These are phyloP conservation scores for Cetoscarus ocellatus DNA, from an alignment of 2,797 vertebrate species.

Conservation along the genomic window DNA sequence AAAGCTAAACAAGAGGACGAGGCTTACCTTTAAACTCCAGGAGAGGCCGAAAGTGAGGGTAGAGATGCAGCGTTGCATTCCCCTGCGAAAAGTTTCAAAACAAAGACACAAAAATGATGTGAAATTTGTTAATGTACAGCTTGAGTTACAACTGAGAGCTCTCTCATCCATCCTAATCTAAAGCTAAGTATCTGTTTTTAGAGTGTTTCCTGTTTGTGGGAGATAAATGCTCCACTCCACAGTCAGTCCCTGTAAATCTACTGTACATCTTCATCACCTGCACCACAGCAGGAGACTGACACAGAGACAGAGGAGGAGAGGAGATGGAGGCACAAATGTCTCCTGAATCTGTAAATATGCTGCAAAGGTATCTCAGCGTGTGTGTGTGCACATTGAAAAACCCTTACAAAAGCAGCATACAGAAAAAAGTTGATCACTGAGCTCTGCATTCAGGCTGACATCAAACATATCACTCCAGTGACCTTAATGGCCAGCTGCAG, in stretches of 20 bases:
- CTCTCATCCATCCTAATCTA: slow-evolving; percentile 26
- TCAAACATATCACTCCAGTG: slow-evolving; percentile 31
- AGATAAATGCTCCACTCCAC: slow-evolving; percentile 72
- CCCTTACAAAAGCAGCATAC: slow-evolving; percentile 42
- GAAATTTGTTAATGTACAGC: slow-evolving; percentile 35
- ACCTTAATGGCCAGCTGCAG: slow-evolving; percentile 26
- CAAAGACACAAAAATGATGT: slow-evolving; percentile 27
- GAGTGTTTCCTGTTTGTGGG: slow-evolving; percentile 60
- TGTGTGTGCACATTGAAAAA: slow-evolving; percentile 28
- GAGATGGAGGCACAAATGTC: slow-evolving; percentile 52
- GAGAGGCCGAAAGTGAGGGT: slow-evolving; percentile 86
- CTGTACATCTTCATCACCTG: slow-evolving; percentile 75
- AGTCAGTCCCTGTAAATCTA: slow-evolving; percentile 71
- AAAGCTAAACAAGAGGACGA: not conserved
- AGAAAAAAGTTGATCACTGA: slow-evolving; percentile 48
- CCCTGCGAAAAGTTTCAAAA: slow-evolving; percentile 75
- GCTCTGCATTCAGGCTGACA: slow-evolving; percentile 37
- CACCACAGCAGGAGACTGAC: slow-evolving; percentile 50
- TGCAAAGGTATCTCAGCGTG: slow-evolving; percentile 39
- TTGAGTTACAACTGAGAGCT: slow-evolving; percentile 29
- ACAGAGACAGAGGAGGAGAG: slow-evolving; percentile 38
- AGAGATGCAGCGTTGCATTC: slow-evolving; percentile 87
- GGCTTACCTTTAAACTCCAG: slow-evolving; percentile 88
- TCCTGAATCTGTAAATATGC: slow-evolving; percentile 44
- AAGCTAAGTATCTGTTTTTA: slow-evolving; percentile 33